phyloP scores from a whole-genome alignment of 2,797 vertebrate species.

The Acrocephalus scirpaceus region DNA sequence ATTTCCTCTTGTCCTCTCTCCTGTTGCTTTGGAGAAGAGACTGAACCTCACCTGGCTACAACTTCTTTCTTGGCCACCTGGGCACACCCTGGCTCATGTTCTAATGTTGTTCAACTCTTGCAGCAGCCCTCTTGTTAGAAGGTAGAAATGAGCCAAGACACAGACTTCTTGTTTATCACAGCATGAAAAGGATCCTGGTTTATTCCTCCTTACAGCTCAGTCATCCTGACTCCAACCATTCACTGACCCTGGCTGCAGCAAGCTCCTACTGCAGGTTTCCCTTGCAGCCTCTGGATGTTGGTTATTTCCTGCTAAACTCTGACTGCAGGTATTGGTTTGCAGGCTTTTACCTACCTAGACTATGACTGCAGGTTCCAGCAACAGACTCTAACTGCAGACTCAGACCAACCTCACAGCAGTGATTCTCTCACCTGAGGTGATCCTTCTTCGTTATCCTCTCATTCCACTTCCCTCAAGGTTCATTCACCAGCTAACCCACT shows the following conservation, averaged over 20 bases:
- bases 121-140: not conserved
- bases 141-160: not conserved
- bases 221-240: not conserved
- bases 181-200: not conserved
- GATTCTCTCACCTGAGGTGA: not conserved
- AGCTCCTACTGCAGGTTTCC: not conserved
- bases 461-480: not conserved
- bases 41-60: accelerated
- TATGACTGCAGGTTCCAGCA: not conserved
- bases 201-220: not conserved
- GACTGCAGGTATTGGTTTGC: not conserved
- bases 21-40: not conserved
- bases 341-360: not conserved
- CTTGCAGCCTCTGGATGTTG: not conserved
- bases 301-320: not conserved
- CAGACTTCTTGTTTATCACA: not conserved
- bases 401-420: not conserved
- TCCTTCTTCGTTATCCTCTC: not conserved
- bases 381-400: not conserved
- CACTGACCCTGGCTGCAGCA: not conserved
- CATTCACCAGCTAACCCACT: not conserved
- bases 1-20: not conserved
- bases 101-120: not conserved
- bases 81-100: not conserved
- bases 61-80: not conserved